phyloP scores from a whole-genome alignment of 2,113 vertebrate genomes.

The Dolichallabes microphthalmus region DNA sequence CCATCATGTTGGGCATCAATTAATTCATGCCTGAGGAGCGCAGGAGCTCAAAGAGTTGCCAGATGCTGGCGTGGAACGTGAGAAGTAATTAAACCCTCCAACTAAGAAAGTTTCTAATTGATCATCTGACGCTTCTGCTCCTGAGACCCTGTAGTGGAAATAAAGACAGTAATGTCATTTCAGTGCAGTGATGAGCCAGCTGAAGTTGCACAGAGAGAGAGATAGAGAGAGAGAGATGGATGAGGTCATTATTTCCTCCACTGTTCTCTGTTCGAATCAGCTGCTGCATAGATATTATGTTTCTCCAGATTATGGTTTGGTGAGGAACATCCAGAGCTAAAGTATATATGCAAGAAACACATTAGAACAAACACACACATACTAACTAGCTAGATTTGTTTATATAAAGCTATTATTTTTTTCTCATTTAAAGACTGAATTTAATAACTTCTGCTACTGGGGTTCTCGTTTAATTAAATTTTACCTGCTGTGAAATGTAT shows the following conservation, averaged over 20 bases:
- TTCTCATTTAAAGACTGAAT: conserved; percentile 20
- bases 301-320: conserved; percentile 12
- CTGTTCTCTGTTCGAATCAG: conserved; percentile 29
- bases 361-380: conserved; percentile 2
- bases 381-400: background rate
- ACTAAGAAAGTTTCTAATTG: conserved; percentile 56
- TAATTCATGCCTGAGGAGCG: conserved; percentile 44
- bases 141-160: conserved; percentile 30
- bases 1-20: conserved; percentile 52
- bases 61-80: conserved; percentile 50
- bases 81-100: conserved; percentile 58
- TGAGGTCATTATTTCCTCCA: conserved; percentile 40
- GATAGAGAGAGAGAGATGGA: background rate
- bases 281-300: conserved; percentile 15
- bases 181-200: conserved; percentile 41
- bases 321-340: background rate
- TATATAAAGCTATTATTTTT: background rate
- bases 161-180: conserved; percentile 31
- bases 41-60: conserved; percentile 42
- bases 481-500: background rate
- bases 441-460: conserved; percentile 16
- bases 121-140: conserved; percentile 46
- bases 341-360: background rate
- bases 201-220: background rate
- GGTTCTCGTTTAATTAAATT: background rate